Conservation (phyloP, 2,888 invertebrate species). For the Drosophila multiciliata region DNA sequence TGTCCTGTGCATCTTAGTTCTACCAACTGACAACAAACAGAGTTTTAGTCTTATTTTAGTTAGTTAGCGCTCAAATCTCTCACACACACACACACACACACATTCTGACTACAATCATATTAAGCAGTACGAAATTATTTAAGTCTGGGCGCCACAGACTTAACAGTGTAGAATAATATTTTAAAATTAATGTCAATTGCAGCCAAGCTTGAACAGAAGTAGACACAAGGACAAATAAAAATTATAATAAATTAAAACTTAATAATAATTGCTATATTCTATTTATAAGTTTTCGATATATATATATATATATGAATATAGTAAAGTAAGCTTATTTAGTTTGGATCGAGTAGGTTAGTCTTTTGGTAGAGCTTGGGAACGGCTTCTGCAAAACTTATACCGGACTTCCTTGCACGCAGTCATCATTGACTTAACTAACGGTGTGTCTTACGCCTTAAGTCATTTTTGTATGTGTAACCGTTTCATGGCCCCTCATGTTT, state of each 20-base stretch:
- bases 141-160: not conserved
- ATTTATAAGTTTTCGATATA: too few relatives aligned
- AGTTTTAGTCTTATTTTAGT: not conserved
- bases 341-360: not conserved
- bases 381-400: too few relatives aligned
- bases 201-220: too few relatives aligned
- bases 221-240: not conserved
- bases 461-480: not conserved
- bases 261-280: not conserved
- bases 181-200: not conserved
- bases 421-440: not conserved
- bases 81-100: not conserved
- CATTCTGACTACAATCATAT: not conserved
- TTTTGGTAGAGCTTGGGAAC: not conserved
- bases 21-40: not conserved
- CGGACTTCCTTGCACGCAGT: not conserved
- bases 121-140: not conserved
- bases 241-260: not conserved
- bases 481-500: not conserved
- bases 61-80: not conserved
- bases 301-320: too few relatives aligned
- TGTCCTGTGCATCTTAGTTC: conserved; percentile 5
- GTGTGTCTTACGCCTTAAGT: not conserved
- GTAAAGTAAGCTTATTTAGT: not conserved
- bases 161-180: not conserved